These are phyloP conservation scores for Eledone cirrhosa DNA, from an alignment of 2,888 invertebrate genomes.

Conservation along the genomic window DNA sequence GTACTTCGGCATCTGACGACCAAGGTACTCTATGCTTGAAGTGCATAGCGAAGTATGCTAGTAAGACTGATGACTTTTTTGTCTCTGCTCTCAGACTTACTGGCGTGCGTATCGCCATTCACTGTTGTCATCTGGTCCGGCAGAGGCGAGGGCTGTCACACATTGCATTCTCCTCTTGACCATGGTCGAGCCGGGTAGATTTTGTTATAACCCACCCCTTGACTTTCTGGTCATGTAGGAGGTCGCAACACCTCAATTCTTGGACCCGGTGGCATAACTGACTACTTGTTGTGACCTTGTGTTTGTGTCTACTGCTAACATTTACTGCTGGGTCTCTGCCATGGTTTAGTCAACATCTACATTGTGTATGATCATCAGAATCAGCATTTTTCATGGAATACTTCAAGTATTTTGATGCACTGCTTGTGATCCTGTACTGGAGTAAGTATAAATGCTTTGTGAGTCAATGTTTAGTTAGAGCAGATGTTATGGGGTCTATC, in stretches of 20 bases:
- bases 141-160: constrained; percentile 22
- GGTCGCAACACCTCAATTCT: constrained; percentile 23
- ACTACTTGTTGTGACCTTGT: constrained; percentile 26
- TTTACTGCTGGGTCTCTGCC: constrained; percentile 20
- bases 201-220: constrained; percentile 29
- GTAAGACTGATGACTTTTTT: constrained; percentile 27
- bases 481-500: no score
- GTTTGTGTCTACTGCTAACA: constrained; percentile 25
- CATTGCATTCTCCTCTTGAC: constrained; percentile 27
- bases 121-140: constrained; percentile 27
- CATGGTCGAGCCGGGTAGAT: constrained; percentile 30
- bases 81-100: constrained; percentile 28
- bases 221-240: constrained; percentile 30
- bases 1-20: constrained; percentile 29
- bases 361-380: constrained; percentile 25
- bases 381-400: constrained; percentile 27
- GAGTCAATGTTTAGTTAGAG: no score
- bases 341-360: constrained; percentile 26
- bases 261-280: constrained; percentile 28
- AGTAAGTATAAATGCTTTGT: constrained; percentile 16
- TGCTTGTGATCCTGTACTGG: constrained; percentile 28
- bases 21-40: constrained; percentile 16
- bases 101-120: constrained; percentile 20
- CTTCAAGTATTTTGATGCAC: constrained; percentile 19
- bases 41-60: constrained; percentile 28